A percentile compares a stretch with the other conserved stretches of the same genome.
phyloP scores from a whole-genome alignment of 2,888 invertebrate species.

The Electrophaes corylata region DNA sequence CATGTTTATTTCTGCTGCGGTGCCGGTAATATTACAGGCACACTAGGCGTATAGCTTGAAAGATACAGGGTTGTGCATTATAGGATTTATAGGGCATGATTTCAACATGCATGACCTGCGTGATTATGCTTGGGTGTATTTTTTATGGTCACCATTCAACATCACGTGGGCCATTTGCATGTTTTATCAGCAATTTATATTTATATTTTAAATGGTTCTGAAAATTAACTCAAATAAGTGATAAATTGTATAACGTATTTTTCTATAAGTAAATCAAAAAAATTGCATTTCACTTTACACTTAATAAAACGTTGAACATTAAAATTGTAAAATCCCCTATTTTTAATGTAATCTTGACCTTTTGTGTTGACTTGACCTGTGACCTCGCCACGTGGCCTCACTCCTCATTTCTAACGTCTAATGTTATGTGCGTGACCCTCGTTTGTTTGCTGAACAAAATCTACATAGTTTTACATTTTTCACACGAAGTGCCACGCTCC shows the following conservation, averaged over 20 bases:
- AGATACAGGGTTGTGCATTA: no score
- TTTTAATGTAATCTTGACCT: conserved; percentile 61
- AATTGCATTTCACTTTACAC: neutral
- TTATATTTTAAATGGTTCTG: neutral
- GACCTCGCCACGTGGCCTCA: conserved; percentile 71
- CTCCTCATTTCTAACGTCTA: conserved; percentile 46
- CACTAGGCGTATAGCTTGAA: no score
- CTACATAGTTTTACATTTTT: conserved; percentile 57
- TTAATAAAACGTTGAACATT: conserved; percentile 1
- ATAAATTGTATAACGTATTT: neutral
- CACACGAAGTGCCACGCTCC: conserved; percentile 55
- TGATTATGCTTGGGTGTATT: no score
- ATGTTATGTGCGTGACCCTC: conserved; percentile 51
- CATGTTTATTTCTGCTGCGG: no score
- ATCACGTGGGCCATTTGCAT: no score
- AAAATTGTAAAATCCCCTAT: conserved; percentile 49
- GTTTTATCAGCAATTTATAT: no score
- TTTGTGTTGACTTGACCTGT: conserved; percentile 61
- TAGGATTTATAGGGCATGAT: no score
- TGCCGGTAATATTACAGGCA: no score
- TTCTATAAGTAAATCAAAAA: neutral
- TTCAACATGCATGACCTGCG: no score
- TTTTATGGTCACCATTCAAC: no score
- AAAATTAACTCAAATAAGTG: neutral
- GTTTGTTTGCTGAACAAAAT: conserved; percentile 54